Conservation (phyloP, 2,888 invertebrate genomes). For the Nycteola revayana region DNA sequence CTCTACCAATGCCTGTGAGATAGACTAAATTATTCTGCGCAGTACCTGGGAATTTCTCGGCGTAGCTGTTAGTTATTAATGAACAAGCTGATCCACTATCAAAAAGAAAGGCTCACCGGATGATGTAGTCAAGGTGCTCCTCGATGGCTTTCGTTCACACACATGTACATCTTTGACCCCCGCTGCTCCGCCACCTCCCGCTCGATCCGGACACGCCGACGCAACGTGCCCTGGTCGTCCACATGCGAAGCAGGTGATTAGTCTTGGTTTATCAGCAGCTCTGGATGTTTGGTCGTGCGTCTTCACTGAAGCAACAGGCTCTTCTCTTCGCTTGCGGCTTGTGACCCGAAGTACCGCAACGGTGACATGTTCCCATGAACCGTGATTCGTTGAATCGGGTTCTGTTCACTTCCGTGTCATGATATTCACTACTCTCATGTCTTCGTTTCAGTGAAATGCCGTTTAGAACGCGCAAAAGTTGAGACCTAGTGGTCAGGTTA, state of each 20-base stretch:
- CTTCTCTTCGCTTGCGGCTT: neutral
- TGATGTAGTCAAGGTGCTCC: conserved; percentile 2
- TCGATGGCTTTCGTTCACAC: conserved; percentile 4
- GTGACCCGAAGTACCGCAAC: neutral
- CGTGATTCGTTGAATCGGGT: neutral
- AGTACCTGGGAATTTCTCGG: neutral
- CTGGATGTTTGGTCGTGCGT: neutral
- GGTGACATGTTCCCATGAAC: neutral
- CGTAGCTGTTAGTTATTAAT: neutral
- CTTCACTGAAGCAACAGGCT: neutral
- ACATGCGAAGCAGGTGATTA: conserved; percentile 6
- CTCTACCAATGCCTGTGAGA: conserved; percentile 1
- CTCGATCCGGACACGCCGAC: conserved; percentile 6
- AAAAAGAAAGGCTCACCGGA: conserved; percentile 13
- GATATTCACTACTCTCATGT: neutral
- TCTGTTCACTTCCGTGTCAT: neutral
- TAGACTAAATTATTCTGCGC: neutral
- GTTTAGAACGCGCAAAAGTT: neutral
- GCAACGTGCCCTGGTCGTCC: conserved; percentile 7
- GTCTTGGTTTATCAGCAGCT: neutral
- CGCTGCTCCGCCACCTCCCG: neutral
- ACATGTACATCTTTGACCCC: conserved; percentile 11
- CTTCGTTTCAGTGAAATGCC: neutral
- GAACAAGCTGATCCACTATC: conserved; percentile 8
- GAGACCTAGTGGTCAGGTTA: neutral